Evolutionary conservation across 2,797 vertebrate genomes (phyloP).

Genomic region (Sarcophilus harrisii): DNA sequence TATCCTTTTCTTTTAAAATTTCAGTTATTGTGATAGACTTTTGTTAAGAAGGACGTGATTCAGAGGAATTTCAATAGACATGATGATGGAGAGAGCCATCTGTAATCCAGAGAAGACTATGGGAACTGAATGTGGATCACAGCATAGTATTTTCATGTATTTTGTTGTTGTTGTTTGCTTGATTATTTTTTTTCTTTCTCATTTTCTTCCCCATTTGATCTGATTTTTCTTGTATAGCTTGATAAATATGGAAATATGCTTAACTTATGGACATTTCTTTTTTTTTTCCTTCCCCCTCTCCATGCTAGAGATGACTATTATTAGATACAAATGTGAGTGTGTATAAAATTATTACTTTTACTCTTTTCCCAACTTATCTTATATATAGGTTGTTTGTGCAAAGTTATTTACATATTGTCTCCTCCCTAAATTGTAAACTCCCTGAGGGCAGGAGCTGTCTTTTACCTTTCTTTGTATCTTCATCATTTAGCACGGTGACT

Average conservation of each 20-base stretch:
- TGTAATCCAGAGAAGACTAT: too few species aligned
- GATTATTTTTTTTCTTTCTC: too few species aligned
- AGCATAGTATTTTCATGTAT: too few species aligned
- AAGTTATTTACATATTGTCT: background rate
- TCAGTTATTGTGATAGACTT: background rate
- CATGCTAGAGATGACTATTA: background rate
- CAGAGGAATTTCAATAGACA: too few species aligned
- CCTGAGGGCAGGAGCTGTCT: background rate
- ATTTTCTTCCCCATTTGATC: too few species aligned
- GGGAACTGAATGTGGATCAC: too few species aligned
- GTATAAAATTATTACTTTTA: background rate
- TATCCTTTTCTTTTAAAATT: background rate
- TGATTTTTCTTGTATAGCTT: too few species aligned
- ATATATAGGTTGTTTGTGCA: background rate
- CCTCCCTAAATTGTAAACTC: background rate
- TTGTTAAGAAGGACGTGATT: too few species aligned
- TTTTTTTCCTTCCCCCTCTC: background rate
- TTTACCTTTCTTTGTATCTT: background rate
- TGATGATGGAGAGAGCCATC: too few species aligned
- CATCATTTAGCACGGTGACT: background rate
- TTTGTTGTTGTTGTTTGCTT: too few species aligned
- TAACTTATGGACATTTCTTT: background rate
- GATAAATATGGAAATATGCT: too few species aligned
- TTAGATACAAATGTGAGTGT: background rate
- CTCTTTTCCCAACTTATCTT: background rate